Percentiles rank a stretch among this genome's conserved stretches.
Conservation (phyloP, 2,797 vertebrate species). For the Crenichthys baileyi region DNA sequence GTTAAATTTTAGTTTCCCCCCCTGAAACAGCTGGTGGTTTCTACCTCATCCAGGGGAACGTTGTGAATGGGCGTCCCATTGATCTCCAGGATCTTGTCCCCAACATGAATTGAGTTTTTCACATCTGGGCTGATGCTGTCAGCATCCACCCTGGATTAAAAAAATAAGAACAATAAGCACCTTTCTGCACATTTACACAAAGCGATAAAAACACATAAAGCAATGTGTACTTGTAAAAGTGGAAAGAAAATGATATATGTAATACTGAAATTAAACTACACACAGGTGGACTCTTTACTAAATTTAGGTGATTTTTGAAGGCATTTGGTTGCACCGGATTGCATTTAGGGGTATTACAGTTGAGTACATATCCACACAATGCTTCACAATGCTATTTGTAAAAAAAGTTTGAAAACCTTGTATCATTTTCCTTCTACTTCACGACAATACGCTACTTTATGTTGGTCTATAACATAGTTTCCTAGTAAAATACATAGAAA, state of each 20-base stretch:
- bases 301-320: neutral
- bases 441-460: neutral
- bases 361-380: too few species aligned
- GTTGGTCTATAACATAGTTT: neutral
- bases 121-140: slow-evolving; percentile 96
- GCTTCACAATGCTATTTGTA: neutral
- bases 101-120: slow-evolving; percentile 95
- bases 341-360: neutral
- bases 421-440: neutral
- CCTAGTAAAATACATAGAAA: neutral
- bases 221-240: neutral
- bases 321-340: neutral
- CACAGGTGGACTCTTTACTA: neutral
- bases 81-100: slow-evolving; percentile 96
- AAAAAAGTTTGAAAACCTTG: neutral
- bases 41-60: slow-evolving; percentile 94
- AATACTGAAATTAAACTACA: neutral
- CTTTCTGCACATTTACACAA: slow-evolving; percentile 8
- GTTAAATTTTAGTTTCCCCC: neutral
- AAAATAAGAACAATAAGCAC: slow-evolving; percentile 11
- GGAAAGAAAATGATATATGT: neutral
- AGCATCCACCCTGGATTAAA: slow-evolving; percentile 84
- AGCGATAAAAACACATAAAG: neutral
- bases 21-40: neutral
- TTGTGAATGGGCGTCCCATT: slow-evolving; percentile 95